phyloP scores from a whole-genome alignment of 2,113 vertebrate species.

The Pachypanchax playfairii region DNA sequence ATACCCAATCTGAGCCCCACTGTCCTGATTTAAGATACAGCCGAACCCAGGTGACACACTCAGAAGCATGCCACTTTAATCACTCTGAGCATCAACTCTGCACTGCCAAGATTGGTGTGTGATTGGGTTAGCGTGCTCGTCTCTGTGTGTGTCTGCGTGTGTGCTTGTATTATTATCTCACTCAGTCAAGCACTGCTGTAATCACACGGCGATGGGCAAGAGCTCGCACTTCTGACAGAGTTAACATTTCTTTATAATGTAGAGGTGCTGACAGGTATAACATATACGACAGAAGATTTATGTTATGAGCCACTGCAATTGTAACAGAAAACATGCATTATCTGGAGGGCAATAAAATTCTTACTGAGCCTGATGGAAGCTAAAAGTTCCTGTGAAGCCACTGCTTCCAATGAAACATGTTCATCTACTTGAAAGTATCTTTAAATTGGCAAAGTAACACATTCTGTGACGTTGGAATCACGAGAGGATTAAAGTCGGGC shows the following conservation, averaged over 20 bases:
- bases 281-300: conserved; percentile 16
- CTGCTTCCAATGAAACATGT: background rate
- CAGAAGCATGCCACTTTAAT: conserved; percentile 73
- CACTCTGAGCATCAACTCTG: conserved; percentile 72
- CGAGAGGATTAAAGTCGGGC: conserved; percentile 6
- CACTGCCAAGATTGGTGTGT: conserved; percentile 64
- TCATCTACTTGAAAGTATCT: conserved; percentile 7
- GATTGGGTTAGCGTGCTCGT: conserved; percentile 28
- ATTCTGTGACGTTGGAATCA: conserved; percentile 9
- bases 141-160: conserved; percentile 26
- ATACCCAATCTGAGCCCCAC: conserved; percentile 80
- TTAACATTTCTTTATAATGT: conserved; percentile 64
- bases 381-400: background rate
- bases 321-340: conserved; percentile 32
- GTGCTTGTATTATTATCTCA: conserved; percentile 64
- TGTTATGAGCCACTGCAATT: background rate
- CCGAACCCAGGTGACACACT: conserved; percentile 75
- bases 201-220: conserved; percentile 64
- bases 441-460: conserved; percentile 20
- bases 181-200: conserved; percentile 65
- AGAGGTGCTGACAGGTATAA: conserved; percentile 53
- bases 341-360: background rate
- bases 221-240: conserved; percentile 63
- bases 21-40: conserved; percentile 81
- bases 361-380: conserved; percentile 5